Evolutionary conservation across 2,113 vertebrate genomes (phyloP).

Genomic region (Poicephalus gulielmi): DNA sequence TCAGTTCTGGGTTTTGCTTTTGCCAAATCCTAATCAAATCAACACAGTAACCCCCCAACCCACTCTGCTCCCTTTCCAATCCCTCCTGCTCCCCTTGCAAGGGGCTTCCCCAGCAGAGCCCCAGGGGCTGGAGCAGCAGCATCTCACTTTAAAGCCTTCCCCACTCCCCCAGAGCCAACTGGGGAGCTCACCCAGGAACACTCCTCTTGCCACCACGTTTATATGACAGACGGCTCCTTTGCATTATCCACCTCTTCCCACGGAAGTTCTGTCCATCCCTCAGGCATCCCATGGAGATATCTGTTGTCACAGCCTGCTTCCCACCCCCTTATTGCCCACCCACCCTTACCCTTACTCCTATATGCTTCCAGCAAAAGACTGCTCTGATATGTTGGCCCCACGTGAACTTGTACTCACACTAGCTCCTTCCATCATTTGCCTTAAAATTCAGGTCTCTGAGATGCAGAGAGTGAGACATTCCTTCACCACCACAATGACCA

Average conservation of each 20-base stretch:
- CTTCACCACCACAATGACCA: background rate
- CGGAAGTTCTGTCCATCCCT: background rate
- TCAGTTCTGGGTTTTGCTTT: background rate
- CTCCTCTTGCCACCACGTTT: background rate
- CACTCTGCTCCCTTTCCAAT: background rate
- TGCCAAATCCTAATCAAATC: background rate
- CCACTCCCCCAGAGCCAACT: background rate
- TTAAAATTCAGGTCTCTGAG: background rate
- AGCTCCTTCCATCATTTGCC: background rate
- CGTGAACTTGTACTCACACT: background rate
- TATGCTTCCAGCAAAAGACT: background rate
- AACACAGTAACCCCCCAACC: background rate
- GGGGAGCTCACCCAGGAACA: background rate
- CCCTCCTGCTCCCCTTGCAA: background rate
- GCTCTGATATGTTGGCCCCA: background rate
- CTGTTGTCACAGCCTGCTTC: background rate
- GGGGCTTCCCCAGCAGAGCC: background rate
- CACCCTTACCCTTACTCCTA: background rate
- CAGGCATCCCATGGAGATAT: background rate
- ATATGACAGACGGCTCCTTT: conserved; percentile 7
- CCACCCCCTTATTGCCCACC: background rate
- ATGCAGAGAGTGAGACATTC: background rate
- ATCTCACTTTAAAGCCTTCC: background rate
- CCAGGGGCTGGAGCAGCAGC: background rate
- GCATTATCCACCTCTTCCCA: background rate